A percentile compares a stretch with the other conserved stretches of the same genome.
phyloP scores from a whole-genome alignment of 2,113 vertebrate species.

The Pongo pygmaeus region DNA sequence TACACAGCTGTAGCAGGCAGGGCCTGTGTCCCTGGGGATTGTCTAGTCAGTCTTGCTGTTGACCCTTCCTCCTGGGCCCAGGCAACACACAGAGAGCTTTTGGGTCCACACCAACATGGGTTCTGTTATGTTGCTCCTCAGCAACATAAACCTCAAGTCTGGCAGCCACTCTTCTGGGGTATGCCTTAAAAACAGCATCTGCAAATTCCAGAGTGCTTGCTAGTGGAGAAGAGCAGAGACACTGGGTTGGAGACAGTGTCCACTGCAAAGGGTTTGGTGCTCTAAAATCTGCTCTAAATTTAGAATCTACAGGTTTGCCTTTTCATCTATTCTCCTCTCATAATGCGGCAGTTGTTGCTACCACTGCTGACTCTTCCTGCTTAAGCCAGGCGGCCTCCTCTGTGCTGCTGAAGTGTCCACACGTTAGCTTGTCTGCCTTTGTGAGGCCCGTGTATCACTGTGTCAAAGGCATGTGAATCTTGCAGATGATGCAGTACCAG shows the following conservation, averaged over 20 bases:
- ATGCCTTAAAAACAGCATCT: background rate
- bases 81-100: background rate
- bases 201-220: background rate
- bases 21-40: background rate
- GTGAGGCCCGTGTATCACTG: conserved; percentile 21
- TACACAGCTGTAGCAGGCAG: background rate
- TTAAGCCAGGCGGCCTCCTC: conserved; percentile 50
- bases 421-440: conserved; percentile 51
- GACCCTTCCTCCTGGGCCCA: background rate
- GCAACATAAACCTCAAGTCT: background rate
- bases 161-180: background rate
- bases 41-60: background rate
- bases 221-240: background rate
- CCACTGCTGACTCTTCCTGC: conserved; percentile 27
- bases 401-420: conserved; percentile 52
- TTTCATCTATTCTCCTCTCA: conserved; percentile 24
- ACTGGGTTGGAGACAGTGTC: background rate
- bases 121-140: background rate
- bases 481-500: background rate
- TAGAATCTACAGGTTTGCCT: accelerated
- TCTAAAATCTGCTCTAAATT: background rate
- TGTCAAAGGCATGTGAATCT: conserved; percentile 26
- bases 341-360: conserved; percentile 56
- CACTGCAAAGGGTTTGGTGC: background rate
- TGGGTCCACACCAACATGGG: background rate